These are phyloP conservation scores for Planococcus citri DNA, from an alignment of 1,140 invertebrate species.

Conservation along the genomic window DNA sequence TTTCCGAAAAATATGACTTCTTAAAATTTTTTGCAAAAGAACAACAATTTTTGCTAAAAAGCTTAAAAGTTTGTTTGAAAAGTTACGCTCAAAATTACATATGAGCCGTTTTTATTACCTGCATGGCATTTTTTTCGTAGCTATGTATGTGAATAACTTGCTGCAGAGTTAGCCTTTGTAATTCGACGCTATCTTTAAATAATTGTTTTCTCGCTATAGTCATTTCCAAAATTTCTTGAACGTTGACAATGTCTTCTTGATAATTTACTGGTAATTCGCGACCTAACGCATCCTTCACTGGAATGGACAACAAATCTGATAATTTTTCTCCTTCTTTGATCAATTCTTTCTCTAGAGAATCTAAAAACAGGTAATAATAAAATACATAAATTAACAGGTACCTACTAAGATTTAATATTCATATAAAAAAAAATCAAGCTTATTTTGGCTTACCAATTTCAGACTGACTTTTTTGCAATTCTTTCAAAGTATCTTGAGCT, in stretches of 20 bases:
- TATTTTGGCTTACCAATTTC: slow-evolving; percentile 36
- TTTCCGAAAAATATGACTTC: too few species aligned
- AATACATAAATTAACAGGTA: neutral
- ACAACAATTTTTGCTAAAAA: too few species aligned
- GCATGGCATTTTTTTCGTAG: slow-evolving; percentile 60
- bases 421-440: neutral
- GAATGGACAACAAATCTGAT: slow-evolving; percentile 63
- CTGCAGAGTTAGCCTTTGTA: slow-evolving; percentile 59
- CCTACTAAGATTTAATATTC: neutral
- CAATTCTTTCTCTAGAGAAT: slow-evolving; percentile 49
- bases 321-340: slow-evolving; percentile 65
- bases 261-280: slow-evolving; percentile 60
- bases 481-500: slow-evolving; percentile 38
- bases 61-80: too few species aligned
- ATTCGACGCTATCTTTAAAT: slow-evolving; percentile 52
- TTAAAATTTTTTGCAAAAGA: too few species aligned
- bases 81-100: too few species aligned
- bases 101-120: too few species aligned
- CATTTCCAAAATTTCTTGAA: slow-evolving; percentile 47
- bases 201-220: slow-evolving; percentile 49
- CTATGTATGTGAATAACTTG: slow-evolving; percentile 58
- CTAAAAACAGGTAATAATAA: slow-evolving; percentile 34
- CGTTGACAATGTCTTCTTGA: slow-evolving; percentile 52
- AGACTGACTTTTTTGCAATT: slow-evolving; percentile 39
- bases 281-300: slow-evolving; percentile 63